Conservation (phyloP, 2,888 invertebrate species). For the Ashinkailepas kermadecensis region DNA sequence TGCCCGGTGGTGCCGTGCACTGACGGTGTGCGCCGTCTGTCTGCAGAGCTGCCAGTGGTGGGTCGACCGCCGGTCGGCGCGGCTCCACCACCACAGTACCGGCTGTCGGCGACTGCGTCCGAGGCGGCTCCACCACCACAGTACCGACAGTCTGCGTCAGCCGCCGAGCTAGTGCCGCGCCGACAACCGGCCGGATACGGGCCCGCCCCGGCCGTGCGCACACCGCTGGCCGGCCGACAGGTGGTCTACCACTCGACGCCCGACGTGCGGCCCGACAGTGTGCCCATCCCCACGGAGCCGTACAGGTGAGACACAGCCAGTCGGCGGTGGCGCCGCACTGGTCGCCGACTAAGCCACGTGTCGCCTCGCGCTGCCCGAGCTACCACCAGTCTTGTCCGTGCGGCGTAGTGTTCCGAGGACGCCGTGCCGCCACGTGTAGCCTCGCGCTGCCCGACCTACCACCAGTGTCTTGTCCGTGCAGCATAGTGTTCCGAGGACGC, state of each 20-base stretch:
- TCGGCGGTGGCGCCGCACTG: no score
- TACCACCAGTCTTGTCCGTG: no score
- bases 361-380: no score
- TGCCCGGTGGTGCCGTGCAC: background rate
- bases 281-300: constrained; percentile 9
- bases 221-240: background rate
- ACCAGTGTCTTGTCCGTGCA: no score
- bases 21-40: background rate
- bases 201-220: background rate
- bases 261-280: constrained; percentile 6
- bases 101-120: background rate
- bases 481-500: no score
- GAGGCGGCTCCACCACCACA: background rate
- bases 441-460: no score
- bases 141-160: background rate
- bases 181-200: background rate
- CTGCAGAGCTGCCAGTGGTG: background rate
- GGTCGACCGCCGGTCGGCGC: background rate
- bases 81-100: background rate
- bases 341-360: no score
- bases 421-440: no score
- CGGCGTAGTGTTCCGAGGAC: no score
- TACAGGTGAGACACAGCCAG: background rate
- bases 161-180: background rate
- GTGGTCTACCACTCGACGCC: constrained; percentile 11